A percentile compares a stretch with the other conserved stretches of the same genome.
phyloP scores from a whole-genome alignment of 2,797 vertebrate genomes.

The Melanotaenia pygmaea region DNA sequence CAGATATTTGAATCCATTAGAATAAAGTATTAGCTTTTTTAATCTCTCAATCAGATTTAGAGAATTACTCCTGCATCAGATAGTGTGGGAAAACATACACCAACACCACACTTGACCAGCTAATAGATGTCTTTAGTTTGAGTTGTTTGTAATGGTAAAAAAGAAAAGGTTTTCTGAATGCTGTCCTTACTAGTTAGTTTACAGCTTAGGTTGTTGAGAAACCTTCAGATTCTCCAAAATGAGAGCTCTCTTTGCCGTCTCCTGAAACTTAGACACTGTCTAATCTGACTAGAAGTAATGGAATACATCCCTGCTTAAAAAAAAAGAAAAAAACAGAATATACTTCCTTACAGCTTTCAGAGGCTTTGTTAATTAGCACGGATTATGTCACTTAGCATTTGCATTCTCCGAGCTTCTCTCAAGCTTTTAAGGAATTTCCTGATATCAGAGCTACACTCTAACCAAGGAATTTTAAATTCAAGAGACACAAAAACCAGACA shows the following conservation, averaged over 20 bases:
- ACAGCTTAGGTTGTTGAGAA: background rate
- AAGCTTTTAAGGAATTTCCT: background rate
- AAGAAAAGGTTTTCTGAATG: background rate
- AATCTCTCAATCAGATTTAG: background rate
- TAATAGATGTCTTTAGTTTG: background rate
- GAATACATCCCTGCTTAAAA: background rate
- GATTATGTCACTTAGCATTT: constrained; percentile 3
- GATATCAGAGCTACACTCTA: background rate
- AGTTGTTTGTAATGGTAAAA: background rate
- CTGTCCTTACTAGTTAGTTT: background rate
- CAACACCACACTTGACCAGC: background rate
- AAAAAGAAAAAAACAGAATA: background rate
- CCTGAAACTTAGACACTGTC: background rate
- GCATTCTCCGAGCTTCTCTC: background rate
- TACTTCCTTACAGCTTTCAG: background rate
- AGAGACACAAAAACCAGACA: background rate
- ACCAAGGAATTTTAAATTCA: background rate
- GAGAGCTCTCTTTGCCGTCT: background rate
- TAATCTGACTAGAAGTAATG: background rate
- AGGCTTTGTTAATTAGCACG: background rate
- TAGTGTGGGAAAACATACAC: background rate
- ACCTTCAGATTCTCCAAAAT: background rate
- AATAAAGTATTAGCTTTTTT: no score
- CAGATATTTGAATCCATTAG: no score
- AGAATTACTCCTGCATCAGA: background rate